Conservation (phyloP, 35 echinoderm and acorn worm genomes). For the Ptychodera flava region DNA sequence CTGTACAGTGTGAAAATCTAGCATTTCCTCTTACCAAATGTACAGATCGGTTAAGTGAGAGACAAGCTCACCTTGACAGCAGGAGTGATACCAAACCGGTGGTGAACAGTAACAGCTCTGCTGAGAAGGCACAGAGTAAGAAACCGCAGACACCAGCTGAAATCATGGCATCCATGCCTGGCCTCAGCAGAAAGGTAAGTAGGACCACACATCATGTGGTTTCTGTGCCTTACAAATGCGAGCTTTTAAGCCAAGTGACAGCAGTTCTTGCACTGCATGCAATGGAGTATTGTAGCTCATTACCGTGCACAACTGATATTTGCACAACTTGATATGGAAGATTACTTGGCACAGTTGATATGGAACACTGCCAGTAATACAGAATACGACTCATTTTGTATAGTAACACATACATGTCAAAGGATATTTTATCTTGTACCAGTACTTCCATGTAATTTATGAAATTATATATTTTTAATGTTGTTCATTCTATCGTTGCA, state of each 20-base stretch:
- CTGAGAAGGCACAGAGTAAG: background rate
- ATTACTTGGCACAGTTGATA: background rate
- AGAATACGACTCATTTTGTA: no score
- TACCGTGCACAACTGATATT: conserved; percentile 29
- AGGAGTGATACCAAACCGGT: background rate
- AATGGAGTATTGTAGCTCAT: conserved; percentile 14
- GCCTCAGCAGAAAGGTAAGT: conserved; percentile 79
- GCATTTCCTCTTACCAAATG: no score
- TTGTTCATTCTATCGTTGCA: no score
- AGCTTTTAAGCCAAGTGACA: conserved; percentile 6
- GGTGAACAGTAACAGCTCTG: background rate
- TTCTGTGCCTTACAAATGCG: background rate
- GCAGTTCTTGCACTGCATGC: background rate
- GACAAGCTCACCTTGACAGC: background rate
- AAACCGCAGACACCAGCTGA: conserved; percentile 44
- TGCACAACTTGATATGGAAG: conserved; percentile 20
- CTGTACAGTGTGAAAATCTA: no score
- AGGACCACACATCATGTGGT: background rate
- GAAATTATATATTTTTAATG: no score
- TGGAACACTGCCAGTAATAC: conserved; percentile 18
- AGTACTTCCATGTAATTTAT: no score
- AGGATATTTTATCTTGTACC: no score
- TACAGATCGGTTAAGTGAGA: background rate
- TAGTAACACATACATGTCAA: no score
- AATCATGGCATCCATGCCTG: conserved; percentile 73